Evolutionary conservation across 2,888 invertebrate genomes (phyloP), one percentile per base, ranked within the genome.

Genomic region (Melinaea marsaeus): DNA sequence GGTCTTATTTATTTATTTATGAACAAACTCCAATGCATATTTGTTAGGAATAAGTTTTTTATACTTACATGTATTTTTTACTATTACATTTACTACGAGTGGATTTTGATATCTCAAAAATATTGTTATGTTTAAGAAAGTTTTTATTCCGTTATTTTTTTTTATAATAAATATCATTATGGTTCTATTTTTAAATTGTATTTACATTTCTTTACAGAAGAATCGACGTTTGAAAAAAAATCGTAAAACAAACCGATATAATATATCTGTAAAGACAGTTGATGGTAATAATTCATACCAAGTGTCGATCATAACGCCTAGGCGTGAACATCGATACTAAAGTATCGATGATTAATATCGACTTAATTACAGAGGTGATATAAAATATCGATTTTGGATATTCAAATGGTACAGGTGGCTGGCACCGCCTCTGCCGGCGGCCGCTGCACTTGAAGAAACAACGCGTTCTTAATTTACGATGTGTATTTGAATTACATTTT

Each of bases 1-100:
- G 85, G 83, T 80, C 81, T 85, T 88, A 88, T 88, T 89, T 89
- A 87, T 88, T 88, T 88, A 90, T 90, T 88, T 88, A 87, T 83
- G 84, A 80, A 78, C 79, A 75, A 61, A 68, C 61, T 64, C 60
- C 46, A 64, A 58, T 60, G 58, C 60, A 51, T 62, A 32, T 51
- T 51, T 22, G 51, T 51, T 51, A 51, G 51, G 32, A 46, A 46
- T 46, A n/a, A n/a, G 5, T 37, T 37, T 37, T 37, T 37, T 37
- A 37, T 37, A 37, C 37, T 4, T 37, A 37, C 7, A 37, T 37
- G 37, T 37, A 37, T 37, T 37, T 37, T 37, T n/a, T 22, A 22
- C 7, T 48, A n/a, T 48, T 48, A 48, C 3, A 22, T 13, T 11
- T 48, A 48, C 48, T 46, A 46, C 13, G n/a, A n/a, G n/a, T 2